Conservation (phyloP, 2,113 vertebrate genomes). For the Macheiramphus alcinus region DNA sequence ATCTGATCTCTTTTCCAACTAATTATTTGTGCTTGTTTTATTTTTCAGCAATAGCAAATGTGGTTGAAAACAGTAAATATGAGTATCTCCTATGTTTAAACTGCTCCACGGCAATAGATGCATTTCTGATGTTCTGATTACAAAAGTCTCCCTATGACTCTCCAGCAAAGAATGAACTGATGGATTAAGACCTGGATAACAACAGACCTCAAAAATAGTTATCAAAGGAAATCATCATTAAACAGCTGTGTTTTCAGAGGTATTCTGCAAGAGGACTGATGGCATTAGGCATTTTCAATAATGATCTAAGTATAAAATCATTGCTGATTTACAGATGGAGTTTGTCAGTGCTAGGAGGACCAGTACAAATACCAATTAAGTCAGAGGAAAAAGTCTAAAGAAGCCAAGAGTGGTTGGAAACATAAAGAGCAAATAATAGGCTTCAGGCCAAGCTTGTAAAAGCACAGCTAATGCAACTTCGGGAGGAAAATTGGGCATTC, state of each 20-base stretch:
- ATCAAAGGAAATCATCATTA: constrained; percentile 3
- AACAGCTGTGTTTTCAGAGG: constrained; percentile 41
- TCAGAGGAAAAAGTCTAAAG: constrained; percentile 49
- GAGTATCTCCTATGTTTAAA: background rate
- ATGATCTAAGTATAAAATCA: constrained; percentile 20
- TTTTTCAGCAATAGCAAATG: background rate
- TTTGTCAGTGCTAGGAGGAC: constrained; percentile 23
- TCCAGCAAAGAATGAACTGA: constrained; percentile 3
- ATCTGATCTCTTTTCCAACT: background rate
- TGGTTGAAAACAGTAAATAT: background rate
- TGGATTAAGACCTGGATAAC: background rate
- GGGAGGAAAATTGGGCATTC: constrained; percentile 26
- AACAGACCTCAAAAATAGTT: constrained; percentile 16
- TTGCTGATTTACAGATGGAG: constrained; percentile 48
- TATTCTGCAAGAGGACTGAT: constrained; percentile 22
- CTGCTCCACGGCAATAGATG: background rate
- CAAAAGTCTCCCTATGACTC: background rate
- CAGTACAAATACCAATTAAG: constrained; percentile 56
- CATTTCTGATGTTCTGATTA: background rate
- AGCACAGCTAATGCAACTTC: constrained; percentile 15
- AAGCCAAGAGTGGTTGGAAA: constrained; percentile 53
- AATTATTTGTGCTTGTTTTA: background rate
- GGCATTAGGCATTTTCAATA: constrained; percentile 4
- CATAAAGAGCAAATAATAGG: constrained; percentile 52
- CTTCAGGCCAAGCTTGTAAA: constrained; percentile 43